Conservation (phyloP, 2,888 invertebrate species). For the Steinernema carpocapsae region DNA sequence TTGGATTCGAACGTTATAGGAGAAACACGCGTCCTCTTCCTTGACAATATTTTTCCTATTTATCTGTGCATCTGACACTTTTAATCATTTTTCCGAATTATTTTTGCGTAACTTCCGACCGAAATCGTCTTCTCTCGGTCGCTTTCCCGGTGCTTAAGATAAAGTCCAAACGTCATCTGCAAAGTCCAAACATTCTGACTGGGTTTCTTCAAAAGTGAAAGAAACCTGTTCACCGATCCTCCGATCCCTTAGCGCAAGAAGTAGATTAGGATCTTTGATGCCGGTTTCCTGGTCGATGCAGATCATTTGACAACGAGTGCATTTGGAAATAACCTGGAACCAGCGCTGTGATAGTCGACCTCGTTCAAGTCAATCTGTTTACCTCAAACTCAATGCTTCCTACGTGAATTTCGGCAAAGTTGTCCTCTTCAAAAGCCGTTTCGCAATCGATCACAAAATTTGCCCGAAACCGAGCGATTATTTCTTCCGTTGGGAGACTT, state of each 20-base stretch:
- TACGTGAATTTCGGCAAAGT: conserved; percentile 77
- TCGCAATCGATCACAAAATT: conserved; percentile 80
- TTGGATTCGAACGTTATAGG: too few relatives aligned
- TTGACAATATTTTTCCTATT: too few relatives aligned
- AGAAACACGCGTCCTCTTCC: too few relatives aligned
- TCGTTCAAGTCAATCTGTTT: neutral
- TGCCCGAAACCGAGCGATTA: conserved; percentile 80
- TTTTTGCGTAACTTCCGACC: conserved; percentile 1
- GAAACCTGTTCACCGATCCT: conserved; percentile 56
- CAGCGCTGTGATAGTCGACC: neutral
- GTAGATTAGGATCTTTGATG: conserved; percentile 71
- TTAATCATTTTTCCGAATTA: neutral
- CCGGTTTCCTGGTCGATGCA: conserved; percentile 88
- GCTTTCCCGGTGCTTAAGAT: conserved; percentile 40
- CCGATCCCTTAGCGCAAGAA: conserved; percentile 67
- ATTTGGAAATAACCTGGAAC: conserved; percentile 74
- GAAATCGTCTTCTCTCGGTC: neutral
- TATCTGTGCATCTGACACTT: neutral
- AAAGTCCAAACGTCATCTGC: conserved; percentile 64
- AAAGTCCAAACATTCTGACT: conserved; percentile 21
- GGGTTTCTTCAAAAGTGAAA: neutral
- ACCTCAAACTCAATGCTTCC: conserved; percentile 71
- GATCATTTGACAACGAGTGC: conserved; percentile 92
- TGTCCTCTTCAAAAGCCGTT: conserved; percentile 80
- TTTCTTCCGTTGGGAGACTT: conserved; percentile 70